A percentile compares a stretch with the other conserved stretches of the same genome.
Evolutionary conservation across 2,797 vertebrate species (phyloP).

Genomic region (Pempheris klunzingeri): DNA sequence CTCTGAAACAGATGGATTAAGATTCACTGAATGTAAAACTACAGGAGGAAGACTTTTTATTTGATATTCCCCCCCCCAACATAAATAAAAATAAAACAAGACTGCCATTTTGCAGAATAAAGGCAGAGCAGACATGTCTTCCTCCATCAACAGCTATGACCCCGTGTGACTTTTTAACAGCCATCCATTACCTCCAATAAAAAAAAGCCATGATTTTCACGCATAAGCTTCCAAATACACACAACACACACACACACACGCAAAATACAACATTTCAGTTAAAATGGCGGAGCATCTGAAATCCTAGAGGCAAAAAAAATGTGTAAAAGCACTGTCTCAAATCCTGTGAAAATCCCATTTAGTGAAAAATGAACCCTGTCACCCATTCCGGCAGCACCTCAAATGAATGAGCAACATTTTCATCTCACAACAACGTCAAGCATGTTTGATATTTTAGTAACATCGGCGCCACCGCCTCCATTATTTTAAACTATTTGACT

Average conservation of each 20-base stretch:
- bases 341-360: conserved; percentile 60
- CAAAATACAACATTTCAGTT: conserved; percentile 75
- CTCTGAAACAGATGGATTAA: background rate
- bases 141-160: conserved; percentile 47
- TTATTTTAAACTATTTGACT: conserved; percentile 27
- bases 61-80: background rate
- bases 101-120: conserved; percentile 12
- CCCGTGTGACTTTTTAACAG: conserved; percentile 69
- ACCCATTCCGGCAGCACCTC: conserved; percentile 51
- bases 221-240: conserved; percentile 36
- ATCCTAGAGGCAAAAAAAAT: conserved; percentile 63
- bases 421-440: conserved; percentile 30
- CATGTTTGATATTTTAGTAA: conserved; percentile 14
- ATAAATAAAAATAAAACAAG: background rate
- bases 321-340: conserved; percentile 61
- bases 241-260: conserved; percentile 30
- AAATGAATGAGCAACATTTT: conserved; percentile 65
- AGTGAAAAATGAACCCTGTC: conserved; percentile 56
- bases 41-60: background rate
- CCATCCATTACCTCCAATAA: conserved; percentile 52
- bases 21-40: background rate
- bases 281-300: conserved; percentile 85
- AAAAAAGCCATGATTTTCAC: conserved; percentile 53
- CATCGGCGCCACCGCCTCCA: background rate
- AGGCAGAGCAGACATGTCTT: background rate